phyloP scores from a whole-genome alignment of 30 jellyfish, hydroid and myxozoan species.

The Hydractinia echinata region DNA sequence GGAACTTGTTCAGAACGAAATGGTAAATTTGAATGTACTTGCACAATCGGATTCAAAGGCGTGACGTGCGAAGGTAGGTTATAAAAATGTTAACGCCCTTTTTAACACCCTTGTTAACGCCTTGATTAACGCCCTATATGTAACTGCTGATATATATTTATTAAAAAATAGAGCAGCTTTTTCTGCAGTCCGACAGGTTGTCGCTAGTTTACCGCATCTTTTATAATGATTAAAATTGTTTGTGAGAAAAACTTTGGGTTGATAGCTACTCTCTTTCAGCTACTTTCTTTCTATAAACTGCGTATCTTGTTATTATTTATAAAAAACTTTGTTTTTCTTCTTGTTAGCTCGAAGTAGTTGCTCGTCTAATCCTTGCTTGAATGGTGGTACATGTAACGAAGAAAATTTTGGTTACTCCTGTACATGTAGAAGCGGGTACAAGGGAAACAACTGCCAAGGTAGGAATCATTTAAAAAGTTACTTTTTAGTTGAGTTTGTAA shows the following conservation, averaged over 20 bases:
- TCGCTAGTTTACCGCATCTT: not conserved
- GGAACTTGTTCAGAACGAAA: constrained; percentile 97
- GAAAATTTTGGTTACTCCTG: constrained; percentile 95
- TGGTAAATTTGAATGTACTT: constrained; percentile 92
- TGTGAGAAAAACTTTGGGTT: not conserved
- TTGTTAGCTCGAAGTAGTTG: constrained; percentile 89
- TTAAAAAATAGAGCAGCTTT: no score
- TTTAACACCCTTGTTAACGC: no score
- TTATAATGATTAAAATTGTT: not conserved
- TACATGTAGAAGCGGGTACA: constrained; percentile 91
- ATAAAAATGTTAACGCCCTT: not conserved
- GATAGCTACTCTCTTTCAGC: not conserved
- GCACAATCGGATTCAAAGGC: constrained; percentile 95
- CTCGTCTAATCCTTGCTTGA: constrained; percentile 87
- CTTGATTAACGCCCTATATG: no score
- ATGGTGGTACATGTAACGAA: constrained; percentile 96
- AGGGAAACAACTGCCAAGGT: constrained; percentile 87
- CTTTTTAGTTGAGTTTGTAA: no score
- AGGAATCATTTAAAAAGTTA: not conserved
- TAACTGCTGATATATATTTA: no score
- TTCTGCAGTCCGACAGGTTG: no score
- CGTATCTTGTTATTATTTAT: not conserved
- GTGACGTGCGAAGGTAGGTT: constrained; percentile 88
- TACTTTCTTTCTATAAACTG: not conserved
- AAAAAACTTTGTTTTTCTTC: not conserved